These are phyloP conservation scores for Lemur catta DNA, from an alignment of 2,797 vertebrate species.

Conservation along the genomic window DNA sequence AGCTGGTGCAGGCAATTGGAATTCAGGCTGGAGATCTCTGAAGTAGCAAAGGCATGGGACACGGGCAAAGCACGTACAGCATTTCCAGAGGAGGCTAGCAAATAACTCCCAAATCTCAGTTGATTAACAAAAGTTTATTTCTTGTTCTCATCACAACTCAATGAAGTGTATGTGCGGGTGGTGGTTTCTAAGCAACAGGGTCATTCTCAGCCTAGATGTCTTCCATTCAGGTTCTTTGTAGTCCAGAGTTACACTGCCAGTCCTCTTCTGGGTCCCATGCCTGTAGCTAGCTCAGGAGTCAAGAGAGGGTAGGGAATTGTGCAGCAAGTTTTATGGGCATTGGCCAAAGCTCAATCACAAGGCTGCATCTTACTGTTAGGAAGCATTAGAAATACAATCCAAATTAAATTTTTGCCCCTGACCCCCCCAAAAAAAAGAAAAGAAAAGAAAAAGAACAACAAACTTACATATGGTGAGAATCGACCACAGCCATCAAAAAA, in stretches of 20 bases:
- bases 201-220: neutral
- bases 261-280: neutral
- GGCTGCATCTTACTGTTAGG: neutral
- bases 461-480: neutral
- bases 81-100: neutral
- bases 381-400: neutral
- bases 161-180: fast-evolving
- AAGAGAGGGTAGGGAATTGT: neutral
- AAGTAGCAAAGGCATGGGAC: neutral
- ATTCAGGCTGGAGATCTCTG: neutral
- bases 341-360: neutral
- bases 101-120: neutral
- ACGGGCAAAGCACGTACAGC: neutral
- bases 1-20: neutral
- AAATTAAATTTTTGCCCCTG: neutral
- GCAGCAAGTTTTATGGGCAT: neutral
- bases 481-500: neutral
- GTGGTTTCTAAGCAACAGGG: neutral
- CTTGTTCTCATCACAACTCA: neutral
- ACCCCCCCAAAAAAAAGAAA: too few relatives aligned
- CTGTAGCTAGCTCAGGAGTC: fast-evolving
- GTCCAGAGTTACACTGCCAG: neutral
- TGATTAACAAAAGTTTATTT: neutral
- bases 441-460: neutral
- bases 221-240: neutral